Evolutionary conservation across 2,797 vertebrate genomes (phyloP).

Genomic region (Malacoraja senta): DNA sequence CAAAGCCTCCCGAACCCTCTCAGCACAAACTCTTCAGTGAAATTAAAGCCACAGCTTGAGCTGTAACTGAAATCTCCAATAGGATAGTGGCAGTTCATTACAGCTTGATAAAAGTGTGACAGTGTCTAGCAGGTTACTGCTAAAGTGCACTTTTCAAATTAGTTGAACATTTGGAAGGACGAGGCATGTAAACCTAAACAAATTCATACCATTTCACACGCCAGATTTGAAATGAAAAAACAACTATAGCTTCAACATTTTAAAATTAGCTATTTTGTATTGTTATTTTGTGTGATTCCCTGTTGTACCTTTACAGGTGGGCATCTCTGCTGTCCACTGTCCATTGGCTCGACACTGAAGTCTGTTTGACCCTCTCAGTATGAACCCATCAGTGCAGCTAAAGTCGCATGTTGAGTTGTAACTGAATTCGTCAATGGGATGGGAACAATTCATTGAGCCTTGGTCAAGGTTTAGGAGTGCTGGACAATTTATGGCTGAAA

Average conservation of each 20-base stretch:
- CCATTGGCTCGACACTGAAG: not conserved
- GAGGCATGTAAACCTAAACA: too few species aligned
- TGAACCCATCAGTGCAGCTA: not conserved
- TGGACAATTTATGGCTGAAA: constrained; percentile 51
- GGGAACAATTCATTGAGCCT: constrained; percentile 41
- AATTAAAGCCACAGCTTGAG: constrained; percentile 64
- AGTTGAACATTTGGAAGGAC: too few species aligned
- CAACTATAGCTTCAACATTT: too few species aligned
- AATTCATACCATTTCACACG: too few species aligned
- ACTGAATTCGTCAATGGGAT: not conserved
- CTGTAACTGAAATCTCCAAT: constrained; percentile 53
- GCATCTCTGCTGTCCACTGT: constrained; percentile 41
- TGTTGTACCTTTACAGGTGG: constrained; percentile 65
- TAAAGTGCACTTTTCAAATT: too few species aligned
- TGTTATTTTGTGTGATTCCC: not conserved
- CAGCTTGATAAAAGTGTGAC: not conserved
- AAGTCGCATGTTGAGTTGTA: not conserved
- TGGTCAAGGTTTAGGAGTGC: constrained; percentile 38
- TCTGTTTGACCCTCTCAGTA: not conserved
- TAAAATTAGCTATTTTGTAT: not conserved
- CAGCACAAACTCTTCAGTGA: constrained; percentile 59
- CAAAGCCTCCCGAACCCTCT: constrained; percentile 48
- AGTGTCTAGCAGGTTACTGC: too few species aligned
- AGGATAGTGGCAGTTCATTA: constrained; percentile 47
- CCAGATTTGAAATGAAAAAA: too few species aligned